Evolutionary conservation across 2,113 vertebrate species (phyloP), one percentile per base, ranked within the genome.

Genomic region (Amia ocellicauda): DNA sequence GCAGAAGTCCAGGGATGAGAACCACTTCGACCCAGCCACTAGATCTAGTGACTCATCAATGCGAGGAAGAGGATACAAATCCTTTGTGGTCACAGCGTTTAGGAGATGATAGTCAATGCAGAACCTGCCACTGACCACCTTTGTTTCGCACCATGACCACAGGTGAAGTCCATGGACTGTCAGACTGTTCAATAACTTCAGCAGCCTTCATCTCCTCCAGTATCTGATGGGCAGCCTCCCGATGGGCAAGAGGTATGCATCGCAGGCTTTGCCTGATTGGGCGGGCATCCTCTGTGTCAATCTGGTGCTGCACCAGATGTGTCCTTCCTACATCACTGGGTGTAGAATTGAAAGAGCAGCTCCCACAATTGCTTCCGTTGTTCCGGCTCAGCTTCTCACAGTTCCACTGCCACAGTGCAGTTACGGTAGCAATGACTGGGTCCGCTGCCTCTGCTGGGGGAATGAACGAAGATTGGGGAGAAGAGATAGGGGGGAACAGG

Each of bases 251-350:
- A n/a, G 47, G 47, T 7, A 50, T 7, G 7, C 13, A 22, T n/a
- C 20, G 7, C 4, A 23, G 16, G 7, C 16, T 8, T 22, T 13
- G 16, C 20, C 16, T 58, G 55, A 16, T 58, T 13, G 11, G n/a
- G n/a, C n/a, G n/a, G n/a, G n/a, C n/a, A n/a, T n/a, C n/a, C n/a
- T n/a, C n/a, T n/a, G n/a, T n/a, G n/a, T n/a, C n/a, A n/a, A n/a
- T n/a, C n/a, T n/a, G n/a, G n/a, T n/a, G n/a, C n/a, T n/a, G n/a
- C n/a, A 58, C 55, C 24, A 58, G 20, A 22, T 58, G 55, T 14
- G 55, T 58, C 19, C 55, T 24, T n/a, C 55, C 55, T 13, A 58
- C n/a, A 17, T 58, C 55, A 10, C 26, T 23, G 11, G 55, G 24
- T 23, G 31, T 23, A 23, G 31, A 24, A 58, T n/a, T 2, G n/a